phyloP scores from a whole-genome alignment of 2,888 invertebrate genomes.

The Drosophila mettleri region DNA sequence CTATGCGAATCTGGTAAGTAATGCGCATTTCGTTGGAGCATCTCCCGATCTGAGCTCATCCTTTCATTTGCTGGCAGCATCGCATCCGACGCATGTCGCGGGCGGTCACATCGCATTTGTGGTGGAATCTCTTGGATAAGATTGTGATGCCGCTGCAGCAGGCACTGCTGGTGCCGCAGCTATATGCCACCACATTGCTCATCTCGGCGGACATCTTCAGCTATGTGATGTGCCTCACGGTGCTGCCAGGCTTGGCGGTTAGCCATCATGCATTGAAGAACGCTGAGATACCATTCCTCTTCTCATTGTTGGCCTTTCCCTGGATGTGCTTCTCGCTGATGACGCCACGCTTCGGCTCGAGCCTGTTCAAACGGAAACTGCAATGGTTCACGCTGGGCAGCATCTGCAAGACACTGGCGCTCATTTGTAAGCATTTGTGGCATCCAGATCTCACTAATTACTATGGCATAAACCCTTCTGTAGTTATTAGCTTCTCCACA shows the following conservation, averaged over 20 bases:
- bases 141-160: slow-evolving; percentile 81
- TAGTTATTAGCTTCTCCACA: slow-evolving; percentile 84
- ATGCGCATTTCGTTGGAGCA: not conserved
- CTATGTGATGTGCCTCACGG: slow-evolving; percentile 84
- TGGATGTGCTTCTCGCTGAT: slow-evolving; percentile 85
- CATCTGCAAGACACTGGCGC: slow-evolving; percentile 81
- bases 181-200: slow-evolving; percentile 83
- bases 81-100: slow-evolving; percentile 82
- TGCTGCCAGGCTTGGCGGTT: slow-evolving; percentile 83
- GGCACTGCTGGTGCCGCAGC: slow-evolving; percentile 81
- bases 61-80: slow-evolving; percentile 45
- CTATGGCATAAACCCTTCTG: not conserved
- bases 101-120: slow-evolving; percentile 78
- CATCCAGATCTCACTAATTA: not conserved
- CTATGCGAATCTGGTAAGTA: slow-evolving; percentile 61
- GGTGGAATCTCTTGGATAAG: slow-evolving; percentile 82
- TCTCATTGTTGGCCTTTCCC: slow-evolving; percentile 84
- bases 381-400: slow-evolving; percentile 84
- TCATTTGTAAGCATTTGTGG: slow-evolving; percentile 81
- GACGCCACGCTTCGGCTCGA: slow-evolving; percentile 84
- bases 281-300: slow-evolving; percentile 84
- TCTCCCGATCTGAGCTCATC: not conserved
- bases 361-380: slow-evolving; percentile 81
- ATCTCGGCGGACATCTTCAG: slow-evolving; percentile 84
- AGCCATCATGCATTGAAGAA: slow-evolving; percentile 84